These are phyloP conservation scores for Prolemur simus DNA, from an alignment of 2,113 vertebrate genomes.

Conservation along the genomic window DNA sequence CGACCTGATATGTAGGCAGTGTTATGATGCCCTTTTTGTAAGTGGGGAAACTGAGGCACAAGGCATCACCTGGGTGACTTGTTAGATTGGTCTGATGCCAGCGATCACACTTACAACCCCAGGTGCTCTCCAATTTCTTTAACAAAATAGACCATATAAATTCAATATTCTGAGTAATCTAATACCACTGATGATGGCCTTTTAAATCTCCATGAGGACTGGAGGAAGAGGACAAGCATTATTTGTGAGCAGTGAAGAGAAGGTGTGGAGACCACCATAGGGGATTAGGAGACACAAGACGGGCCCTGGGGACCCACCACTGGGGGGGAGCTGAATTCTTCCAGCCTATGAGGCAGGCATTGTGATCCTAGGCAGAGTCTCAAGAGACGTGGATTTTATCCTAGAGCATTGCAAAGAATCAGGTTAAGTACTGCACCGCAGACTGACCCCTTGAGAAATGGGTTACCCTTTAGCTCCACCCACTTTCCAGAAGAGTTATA, in stretches of 20 bases:
- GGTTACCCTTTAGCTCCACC: no score
- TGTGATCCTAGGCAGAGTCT: not conserved
- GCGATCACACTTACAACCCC: not conserved
- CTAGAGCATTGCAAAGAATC: not conserved
- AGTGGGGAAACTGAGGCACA: not conserved
- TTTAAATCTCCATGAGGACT: not conserved
- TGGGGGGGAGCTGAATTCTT: not conserved
- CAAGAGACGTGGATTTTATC: not conserved
- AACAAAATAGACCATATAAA: not conserved
- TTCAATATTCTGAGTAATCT: not conserved
- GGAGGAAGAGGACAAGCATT: not conserved
- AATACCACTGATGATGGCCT: not conserved
- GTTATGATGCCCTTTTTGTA: not conserved
- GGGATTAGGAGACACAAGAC: not conserved
- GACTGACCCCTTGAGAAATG: not conserved
- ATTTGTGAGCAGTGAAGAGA: not conserved
- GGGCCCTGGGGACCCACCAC: not conserved
- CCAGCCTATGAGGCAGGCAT: not conserved
- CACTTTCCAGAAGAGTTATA: not conserved
- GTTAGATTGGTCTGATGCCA: not conserved
- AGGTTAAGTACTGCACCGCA: not conserved
- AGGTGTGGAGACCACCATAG: not conserved
- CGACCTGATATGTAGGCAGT: not conserved
- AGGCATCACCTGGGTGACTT: not conserved
- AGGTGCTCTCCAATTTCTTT: not conserved